Percentiles rank a stretch among this genome's conserved stretches.
Evolutionary conservation across 2,888 invertebrate genomes (phyloP).

Genomic region (Pocota personata): DNA sequence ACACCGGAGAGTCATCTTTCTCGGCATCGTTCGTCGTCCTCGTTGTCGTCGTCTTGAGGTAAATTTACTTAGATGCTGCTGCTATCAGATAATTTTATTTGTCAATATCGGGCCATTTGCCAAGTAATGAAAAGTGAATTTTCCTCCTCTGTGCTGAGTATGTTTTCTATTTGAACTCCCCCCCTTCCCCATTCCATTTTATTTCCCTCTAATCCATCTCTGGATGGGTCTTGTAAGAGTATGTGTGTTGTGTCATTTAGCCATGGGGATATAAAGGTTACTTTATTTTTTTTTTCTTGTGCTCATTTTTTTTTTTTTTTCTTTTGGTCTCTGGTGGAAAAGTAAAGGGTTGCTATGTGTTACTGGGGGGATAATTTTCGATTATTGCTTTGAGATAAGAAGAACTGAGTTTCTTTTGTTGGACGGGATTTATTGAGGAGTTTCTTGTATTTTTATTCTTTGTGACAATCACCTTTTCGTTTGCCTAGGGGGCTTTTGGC

Average conservation of each 20-base stretch:
- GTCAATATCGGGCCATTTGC: constrained; percentile 74
- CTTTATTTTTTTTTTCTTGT: constrained; percentile 28
- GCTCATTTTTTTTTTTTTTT: constrained; percentile 20
- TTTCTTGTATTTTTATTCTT: constrained; percentile 50
- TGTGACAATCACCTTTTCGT: constrained; percentile 70
- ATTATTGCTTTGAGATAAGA: constrained; percentile 69
- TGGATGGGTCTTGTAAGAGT: constrained; percentile 19
- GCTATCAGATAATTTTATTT: constrained; percentile 74
- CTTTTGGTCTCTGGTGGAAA: constrained; percentile 8
- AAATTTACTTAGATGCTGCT: constrained; percentile 74
- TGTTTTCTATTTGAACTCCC: constrained; percentile 57
- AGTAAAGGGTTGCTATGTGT: constrained; percentile 61
- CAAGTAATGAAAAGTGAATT: constrained; percentile 74
- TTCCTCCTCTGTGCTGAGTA: constrained; percentile 64
- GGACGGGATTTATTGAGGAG: constrained; percentile 65
- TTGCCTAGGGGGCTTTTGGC: constrained; percentile 67
- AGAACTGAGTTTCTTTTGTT: constrained; percentile 58
- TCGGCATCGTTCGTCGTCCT: constrained; percentile 30
- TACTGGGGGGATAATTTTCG: constrained; percentile 66
- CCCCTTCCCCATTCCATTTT: neutral
- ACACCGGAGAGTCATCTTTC: constrained; percentile 41
- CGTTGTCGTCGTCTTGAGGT: constrained; percentile 64
- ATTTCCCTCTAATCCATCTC: neutral
- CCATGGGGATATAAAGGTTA: constrained; percentile 54
- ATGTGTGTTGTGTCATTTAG: constrained; percentile 66